Evolutionary conservation across 2,113 vertebrate genomes (phyloP).

Genomic region (Asarcornis scutulata): DNA sequence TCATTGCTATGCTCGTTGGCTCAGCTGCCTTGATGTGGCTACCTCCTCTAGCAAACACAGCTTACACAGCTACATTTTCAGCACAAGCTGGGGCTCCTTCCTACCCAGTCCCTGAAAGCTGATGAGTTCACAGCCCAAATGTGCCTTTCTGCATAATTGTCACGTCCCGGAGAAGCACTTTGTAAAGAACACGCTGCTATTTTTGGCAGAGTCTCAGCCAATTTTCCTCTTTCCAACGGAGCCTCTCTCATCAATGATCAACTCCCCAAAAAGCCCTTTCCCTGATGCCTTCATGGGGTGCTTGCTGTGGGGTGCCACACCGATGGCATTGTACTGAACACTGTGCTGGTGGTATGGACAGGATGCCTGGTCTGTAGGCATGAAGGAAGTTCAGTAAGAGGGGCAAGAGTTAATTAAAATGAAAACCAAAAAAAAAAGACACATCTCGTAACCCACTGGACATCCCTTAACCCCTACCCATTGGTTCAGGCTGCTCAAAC

Average conservation of each 20-base stretch:
- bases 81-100: not conserved
- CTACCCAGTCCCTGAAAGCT: not conserved
- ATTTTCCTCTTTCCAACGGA: not conserved
- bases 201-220: not conserved
- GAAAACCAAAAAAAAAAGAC: accelerated
- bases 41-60: not conserved
- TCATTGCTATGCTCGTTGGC: not conserved
- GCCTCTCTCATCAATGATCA: not conserved
- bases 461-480: not conserved
- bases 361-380: not conserved
- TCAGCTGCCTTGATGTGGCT: not conserved
- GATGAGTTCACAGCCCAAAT: constrained; percentile 11
- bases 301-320: not conserved
- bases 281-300: not conserved
- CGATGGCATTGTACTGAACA: not conserved
- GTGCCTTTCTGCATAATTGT: constrained; percentile 44
- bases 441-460: not conserved
- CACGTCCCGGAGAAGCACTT: not conserved
- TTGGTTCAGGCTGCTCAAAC: not conserved
- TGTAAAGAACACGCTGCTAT: not conserved
- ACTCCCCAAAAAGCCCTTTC: not conserved
- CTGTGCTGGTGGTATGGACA: not conserved
- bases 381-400: not conserved
- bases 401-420: not conserved
- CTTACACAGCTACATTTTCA: not conserved